Percentiles rank a stretch among this genome's conserved stretches.
phyloP scores from a whole-genome alignment of 2,113 vertebrate species.

The Gambusia affinis region DNA sequence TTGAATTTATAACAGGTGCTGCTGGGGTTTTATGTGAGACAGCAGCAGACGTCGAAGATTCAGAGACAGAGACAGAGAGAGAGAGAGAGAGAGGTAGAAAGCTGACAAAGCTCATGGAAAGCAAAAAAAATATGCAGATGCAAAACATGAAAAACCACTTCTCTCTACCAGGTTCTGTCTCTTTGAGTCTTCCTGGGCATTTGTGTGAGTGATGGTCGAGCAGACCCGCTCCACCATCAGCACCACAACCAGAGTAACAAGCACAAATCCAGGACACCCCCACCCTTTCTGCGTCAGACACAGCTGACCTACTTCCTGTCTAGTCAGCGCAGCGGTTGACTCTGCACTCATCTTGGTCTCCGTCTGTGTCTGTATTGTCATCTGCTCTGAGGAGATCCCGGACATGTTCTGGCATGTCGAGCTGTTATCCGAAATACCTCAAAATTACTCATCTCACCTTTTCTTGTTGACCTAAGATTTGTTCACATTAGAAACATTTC shows the following conservation, averaged over 20 bases:
- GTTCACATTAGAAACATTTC: neutral
- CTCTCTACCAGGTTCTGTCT: conserved; percentile 32
- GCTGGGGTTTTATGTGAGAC: conserved; percentile 28
- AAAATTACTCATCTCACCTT: neutral
- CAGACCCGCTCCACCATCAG: conserved; percentile 22
- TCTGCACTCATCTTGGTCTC: conserved; percentile 43
- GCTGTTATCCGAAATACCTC: neutral
- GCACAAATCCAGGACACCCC: neutral
- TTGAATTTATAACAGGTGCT: conserved; percentile 32
- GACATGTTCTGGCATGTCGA: neutral
- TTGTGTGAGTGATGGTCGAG: conserved; percentile 21
- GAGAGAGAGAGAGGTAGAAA: neutral
- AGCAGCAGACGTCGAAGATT: conserved; percentile 22
- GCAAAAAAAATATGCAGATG: conserved; percentile 19
- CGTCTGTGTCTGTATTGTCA: neutral
- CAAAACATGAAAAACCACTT: conserved; percentile 60
- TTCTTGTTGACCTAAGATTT: neutral
- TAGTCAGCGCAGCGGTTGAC: conserved; percentile 59
- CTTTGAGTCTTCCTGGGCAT: conserved; percentile 18
- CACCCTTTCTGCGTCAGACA: conserved; percentile 42
- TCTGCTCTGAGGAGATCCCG: neutral
- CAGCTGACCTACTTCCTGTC: conserved; percentile 80
- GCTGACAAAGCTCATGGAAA: neutral
- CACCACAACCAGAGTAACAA: conserved; percentile 37
- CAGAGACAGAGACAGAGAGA: neutral